Evolutionary conservation across 2,113 vertebrate species (phyloP), one percentile per base, ranked within the genome.

Genomic region (Delphinus delphis): DNA sequence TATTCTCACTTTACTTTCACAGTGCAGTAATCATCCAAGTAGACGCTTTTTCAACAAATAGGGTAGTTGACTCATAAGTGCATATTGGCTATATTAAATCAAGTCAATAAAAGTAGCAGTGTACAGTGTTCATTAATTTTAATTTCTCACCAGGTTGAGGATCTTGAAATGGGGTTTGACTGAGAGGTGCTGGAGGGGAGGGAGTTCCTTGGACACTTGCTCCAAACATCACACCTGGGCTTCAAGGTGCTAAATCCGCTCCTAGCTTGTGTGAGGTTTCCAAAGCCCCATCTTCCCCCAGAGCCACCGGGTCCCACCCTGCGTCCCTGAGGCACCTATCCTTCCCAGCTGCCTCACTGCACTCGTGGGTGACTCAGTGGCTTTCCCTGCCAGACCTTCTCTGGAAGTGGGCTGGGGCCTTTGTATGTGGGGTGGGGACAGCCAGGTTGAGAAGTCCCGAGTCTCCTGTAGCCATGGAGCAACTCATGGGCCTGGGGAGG

Each of bases 1-100:
- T 94, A 31, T 94, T 76, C 38, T 47, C 15, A 92, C n/a, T 95
- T 73, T 53, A 28, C 13, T 88, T 91, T 97, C 31, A 63, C 26
- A 50, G 53, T 47, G 53, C 93, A 62, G 10, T 93, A 93, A 63
- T 81, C 20, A 70, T 71, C 14, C 33, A 93, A 94, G 23, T 23
- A 86, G 44, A 38, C n/a, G 15, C 0, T n/a, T 90, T 93, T 11
- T 70, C 44, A 82, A 14, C 74, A 83, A 80, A 73, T 76, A 63
- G 31, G 31, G 0, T 84, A 4, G 67, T 90, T 80, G 33, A 58
- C 18, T 79, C 80, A 87, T 79, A 87, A 95, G 17, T 81, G 4
- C 5, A 18, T 83, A 83, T 15, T 80, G 36, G 67, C n/a, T 67
- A 77, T 68, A 92, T 96, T 73, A 79, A 95, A 83, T 88, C 21